Percentiles rank a stretch among this genome's conserved stretches.
These are phyloP conservation scores for Pelusios castaneus DNA, from an alignment of 2,113 vertebrate species.

Conservation along the genomic window DNA sequence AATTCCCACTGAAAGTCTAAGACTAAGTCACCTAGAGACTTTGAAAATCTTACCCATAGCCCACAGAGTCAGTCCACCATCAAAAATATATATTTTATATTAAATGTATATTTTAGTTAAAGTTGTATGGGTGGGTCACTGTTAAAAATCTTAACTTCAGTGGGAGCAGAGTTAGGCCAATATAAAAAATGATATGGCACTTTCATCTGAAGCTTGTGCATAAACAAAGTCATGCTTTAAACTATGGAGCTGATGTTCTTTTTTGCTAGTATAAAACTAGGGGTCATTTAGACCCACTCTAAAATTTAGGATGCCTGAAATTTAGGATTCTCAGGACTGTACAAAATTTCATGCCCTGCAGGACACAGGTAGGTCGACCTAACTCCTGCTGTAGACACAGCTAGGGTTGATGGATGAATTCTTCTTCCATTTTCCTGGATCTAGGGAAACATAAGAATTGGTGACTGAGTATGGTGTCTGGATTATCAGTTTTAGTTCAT, in stretches of 20 bases:
- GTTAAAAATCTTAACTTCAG: not conserved
- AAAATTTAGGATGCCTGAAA: not conserved
- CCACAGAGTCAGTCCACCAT: not conserved
- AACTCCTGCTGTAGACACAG: not conserved
- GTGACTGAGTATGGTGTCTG: not conserved
- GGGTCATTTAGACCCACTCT: not conserved
- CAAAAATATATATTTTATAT: no score
- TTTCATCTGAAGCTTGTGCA: not conserved
- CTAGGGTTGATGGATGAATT: not conserved
- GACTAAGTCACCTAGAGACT: not conserved
- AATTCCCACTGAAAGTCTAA: not conserved
- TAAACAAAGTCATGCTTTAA: not conserved
- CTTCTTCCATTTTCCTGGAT: not conserved
- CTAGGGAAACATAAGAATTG: not conserved
- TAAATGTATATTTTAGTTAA: not conserved
- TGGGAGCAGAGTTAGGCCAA: not conserved
- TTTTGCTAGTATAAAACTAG: not conserved
- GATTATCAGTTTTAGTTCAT: not conserved
- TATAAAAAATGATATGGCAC: not conserved
- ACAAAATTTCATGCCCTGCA: not conserved
- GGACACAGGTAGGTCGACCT: not conserved
- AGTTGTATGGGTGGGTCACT: no score
- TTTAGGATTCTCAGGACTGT: not conserved
- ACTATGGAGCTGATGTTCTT: not conserved
- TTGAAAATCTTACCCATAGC: not conserved